Evolutionary conservation across 2,888 invertebrate species (phyloP).

Genomic region (Kryphioiulus occultus): DNA sequence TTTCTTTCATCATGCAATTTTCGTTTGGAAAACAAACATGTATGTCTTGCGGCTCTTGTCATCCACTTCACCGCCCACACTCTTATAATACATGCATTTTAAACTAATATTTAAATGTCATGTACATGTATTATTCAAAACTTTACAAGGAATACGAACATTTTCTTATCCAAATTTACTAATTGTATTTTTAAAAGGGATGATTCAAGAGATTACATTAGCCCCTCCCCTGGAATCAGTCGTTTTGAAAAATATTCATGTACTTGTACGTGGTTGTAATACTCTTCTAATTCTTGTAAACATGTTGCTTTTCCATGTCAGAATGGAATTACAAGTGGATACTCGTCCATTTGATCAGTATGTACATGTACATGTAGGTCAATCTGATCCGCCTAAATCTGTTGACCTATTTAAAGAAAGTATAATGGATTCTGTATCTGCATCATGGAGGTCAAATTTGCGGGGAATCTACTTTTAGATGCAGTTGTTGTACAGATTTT

Average conservation of each 20-base stretch:
- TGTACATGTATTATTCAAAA: too few species aligned
- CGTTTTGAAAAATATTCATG: too few species aligned
- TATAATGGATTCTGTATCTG: neutral
- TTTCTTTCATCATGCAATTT: neutral
- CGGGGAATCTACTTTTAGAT: neutral
- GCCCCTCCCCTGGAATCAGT: too few species aligned
- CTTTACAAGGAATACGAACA: too few species aligned
- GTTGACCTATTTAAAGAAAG: neutral
- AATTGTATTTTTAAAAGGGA: too few species aligned
- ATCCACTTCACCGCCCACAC: too few species aligned
- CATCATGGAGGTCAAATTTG: neutral
- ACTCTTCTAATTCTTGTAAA: neutral
- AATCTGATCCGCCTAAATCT: neutral
- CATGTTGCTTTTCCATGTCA: neutral
- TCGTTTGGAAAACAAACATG: neutral
- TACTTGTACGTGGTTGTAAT: too few species aligned
- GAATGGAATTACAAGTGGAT: neutral
- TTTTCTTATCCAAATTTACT: too few species aligned
- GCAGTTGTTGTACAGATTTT: neutral
- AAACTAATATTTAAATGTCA: too few species aligned
- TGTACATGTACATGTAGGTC: neutral
- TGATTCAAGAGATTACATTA: too few species aligned
- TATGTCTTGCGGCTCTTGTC: too few species aligned
- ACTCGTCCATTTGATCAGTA: neutral
- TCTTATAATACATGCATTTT: too few species aligned